These are phyloP conservation scores for Thunnus albacares DNA, from an alignment of 2,797 vertebrate genomes.

Conservation along the genomic window DNA sequence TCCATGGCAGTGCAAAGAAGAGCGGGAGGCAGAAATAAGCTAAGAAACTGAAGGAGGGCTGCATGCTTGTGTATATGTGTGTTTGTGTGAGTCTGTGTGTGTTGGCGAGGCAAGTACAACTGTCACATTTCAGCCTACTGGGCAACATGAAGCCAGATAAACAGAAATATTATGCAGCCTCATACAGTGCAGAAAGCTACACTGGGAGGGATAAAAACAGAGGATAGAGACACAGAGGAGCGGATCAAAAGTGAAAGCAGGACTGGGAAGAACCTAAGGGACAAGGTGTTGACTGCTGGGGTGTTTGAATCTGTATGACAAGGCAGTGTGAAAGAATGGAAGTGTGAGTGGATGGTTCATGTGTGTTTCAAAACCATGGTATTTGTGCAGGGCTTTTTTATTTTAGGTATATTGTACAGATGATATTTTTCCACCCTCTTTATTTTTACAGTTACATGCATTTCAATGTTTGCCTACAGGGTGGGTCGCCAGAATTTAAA, in stretches of 20 bases:
- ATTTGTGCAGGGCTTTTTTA: neutral
- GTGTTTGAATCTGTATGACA: conserved; percentile 57
- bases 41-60: conserved; percentile 40
- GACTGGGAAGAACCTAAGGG: conserved; percentile 37
- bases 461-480: neutral
- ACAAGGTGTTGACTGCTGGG: conserved; percentile 60
- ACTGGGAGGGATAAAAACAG: conserved; percentile 54
- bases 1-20: conserved; percentile 55
- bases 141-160: conserved; percentile 81
- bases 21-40: conserved; percentile 61
- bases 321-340: conserved; percentile 34
- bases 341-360: conserved; percentile 31
- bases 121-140: conserved; percentile 80
- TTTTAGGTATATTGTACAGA: neutral
- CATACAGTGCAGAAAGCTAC: conserved; percentile 39
- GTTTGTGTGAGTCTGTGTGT: conserved; percentile 29
- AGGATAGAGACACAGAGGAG: conserved; percentile 51
- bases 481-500: neutral
- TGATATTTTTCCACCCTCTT: neutral
- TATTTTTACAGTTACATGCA: neutral
- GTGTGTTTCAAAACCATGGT: conserved; percentile 20
- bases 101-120: conserved; percentile 48
- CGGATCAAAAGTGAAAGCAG: conserved; percentile 56
- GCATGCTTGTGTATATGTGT: conserved; percentile 27
- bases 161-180: conserved; percentile 72